Percentiles rank a stretch among this genome's conserved stretches.
Evolutionary conservation across 1,140 invertebrate species (phyloP).

Genomic region (Chironomus striatipennis): DNA sequence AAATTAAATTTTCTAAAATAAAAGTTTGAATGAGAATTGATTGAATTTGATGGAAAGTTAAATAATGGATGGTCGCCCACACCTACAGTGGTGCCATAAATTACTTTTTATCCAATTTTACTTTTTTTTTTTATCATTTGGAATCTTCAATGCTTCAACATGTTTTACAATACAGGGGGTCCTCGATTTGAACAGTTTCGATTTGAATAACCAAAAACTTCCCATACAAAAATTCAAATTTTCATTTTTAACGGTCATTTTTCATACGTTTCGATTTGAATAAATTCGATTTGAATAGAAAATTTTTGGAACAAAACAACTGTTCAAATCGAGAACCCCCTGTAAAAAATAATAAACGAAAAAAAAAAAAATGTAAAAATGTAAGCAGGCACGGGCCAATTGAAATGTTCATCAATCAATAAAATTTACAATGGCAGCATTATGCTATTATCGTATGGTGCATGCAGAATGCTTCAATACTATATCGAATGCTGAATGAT

Average conservation of each 20-base stretch:
- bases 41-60: not conserved
- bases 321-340: too few species aligned
- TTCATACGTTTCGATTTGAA: too few species aligned
- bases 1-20: not conserved
- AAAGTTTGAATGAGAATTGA: not conserved
- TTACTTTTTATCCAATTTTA: not conserved
- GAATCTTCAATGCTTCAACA: not conserved
- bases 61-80: not conserved
- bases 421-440: not conserved
- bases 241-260: too few species aligned
- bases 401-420: conserved; percentile 14
- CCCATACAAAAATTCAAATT: too few species aligned
- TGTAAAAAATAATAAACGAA: too few species aligned
- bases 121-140: not conserved
- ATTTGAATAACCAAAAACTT: too few species aligned
- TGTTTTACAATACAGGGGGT: too few species aligned
- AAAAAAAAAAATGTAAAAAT: not conserved
- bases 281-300: too few species aligned
- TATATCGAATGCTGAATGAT: not conserved
- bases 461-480: not conserved
- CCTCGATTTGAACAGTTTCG: too few species aligned
- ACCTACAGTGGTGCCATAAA: not conserved
- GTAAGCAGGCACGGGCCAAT: not conserved
- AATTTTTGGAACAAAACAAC: too few species aligned
- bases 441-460: conserved; percentile 6